These are phyloP conservation scores for Sebastes matsubarae DNA, from an alignment of 2,797 vertebrate species.

Conservation along the genomic window DNA sequence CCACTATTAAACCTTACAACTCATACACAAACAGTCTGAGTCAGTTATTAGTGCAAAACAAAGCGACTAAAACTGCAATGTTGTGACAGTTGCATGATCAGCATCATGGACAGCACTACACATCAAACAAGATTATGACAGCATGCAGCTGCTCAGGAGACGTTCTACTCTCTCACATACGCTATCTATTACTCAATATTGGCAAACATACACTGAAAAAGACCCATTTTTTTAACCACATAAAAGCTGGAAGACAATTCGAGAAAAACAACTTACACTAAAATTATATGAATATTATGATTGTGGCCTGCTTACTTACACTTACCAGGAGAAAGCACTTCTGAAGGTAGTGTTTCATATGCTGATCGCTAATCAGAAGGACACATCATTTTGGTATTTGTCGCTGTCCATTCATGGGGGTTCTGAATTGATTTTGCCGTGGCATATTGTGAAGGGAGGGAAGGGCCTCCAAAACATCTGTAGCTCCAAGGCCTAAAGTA, in stretches of 20 bases:
- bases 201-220: too few species aligned
- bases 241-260: not conserved
- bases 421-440: not conserved
- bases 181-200: not conserved
- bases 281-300: fast-evolving
- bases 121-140: not conserved
- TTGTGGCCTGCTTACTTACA: not conserved
- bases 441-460: not conserved
- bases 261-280: fast-evolving
- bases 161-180: not conserved
- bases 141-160: too few species aligned
- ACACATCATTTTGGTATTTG: not conserved
- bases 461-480: not conserved
- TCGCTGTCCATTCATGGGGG: not conserved
- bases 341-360: too few species aligned
- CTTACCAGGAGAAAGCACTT: not conserved
- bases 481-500: not conserved
- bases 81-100: not conserved
- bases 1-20: not conserved
- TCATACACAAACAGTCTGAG: not conserved
- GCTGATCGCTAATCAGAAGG: too few species aligned
- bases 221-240: too few species aligned
- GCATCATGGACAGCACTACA: not conserved
- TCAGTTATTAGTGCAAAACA: too few species aligned
- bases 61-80: not conserved